Evolutionary conservation across 2,113 vertebrate genomes (phyloP), one percentile per base, ranked within the genome.

Genomic region (Pachypanchax playfairii): DNA sequence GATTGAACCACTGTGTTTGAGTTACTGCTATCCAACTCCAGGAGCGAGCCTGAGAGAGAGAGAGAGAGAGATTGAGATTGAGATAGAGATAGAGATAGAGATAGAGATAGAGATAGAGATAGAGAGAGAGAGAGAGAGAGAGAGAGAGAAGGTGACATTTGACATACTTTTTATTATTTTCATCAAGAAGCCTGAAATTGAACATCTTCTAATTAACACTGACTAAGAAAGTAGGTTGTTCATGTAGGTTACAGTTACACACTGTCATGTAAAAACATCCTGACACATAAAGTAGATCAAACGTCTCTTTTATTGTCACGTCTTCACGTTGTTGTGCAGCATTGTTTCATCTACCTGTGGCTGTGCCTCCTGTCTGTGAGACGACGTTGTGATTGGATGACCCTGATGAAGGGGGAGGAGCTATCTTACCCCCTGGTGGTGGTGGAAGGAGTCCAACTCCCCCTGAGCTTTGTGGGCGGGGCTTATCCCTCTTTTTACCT

Each of bases 371-470:
- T 0, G 70, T 84, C 61, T 83, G 79, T 0, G 71, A 80, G 2
- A 91, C 82, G 4, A 89, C 93, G 54, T 89, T 90, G 74, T 90
- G 85, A 87, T 92, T 90, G 44, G 93, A 92, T 26, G 83, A 47
- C 36, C 66, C 70, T 0, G 75, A 80, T 1, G 82, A 70, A 42
- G 93, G 88, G 28, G 94, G 93, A 3, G 85, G 83, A 14, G 90
- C 85, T 65, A 90, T 86, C 90, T 94, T 97, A 62, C 95, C 94
- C 80, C 95, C 94, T 1, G 96, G 96, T 12, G 96, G 96, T 0
- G 96, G 96, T 20, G 96, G 96, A 61, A 97, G 93, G 64, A 96
- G 90, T 48, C 93, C 95, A 20, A 95, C 74, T 2, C 93, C 94
- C 29, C 94, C 93, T 63, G 92, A 28, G 49, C 93, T 90, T 50